Conservation (phyloP, 1,140 invertebrate species). For the Dolichoris vasculosae region DNA sequence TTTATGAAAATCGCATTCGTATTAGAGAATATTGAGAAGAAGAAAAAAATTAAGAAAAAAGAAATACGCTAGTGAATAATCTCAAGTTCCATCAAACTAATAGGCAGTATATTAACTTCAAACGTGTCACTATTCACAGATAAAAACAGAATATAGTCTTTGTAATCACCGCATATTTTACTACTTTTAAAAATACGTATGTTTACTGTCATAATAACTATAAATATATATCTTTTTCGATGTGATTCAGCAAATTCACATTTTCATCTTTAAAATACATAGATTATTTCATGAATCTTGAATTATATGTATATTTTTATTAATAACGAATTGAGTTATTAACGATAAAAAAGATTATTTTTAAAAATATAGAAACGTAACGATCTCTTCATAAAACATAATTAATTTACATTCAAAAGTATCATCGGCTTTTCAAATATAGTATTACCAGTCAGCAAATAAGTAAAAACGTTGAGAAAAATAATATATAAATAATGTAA, state of each 20-base stretch:
- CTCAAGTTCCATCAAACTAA: slow-evolving; percentile 8
- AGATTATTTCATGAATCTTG: background rate
- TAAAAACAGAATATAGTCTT: background rate
- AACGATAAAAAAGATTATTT: background rate
- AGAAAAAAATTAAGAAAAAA: background rate
- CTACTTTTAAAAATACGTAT: background rate
- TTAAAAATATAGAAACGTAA: background rate
- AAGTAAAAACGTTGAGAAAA: background rate
- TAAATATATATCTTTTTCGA: background rate
- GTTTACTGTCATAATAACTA: background rate
- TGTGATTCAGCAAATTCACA: background rate
- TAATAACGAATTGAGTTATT: too few relatives aligned
- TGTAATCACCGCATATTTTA: background rate
- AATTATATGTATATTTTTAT: background rate
- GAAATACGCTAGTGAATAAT: background rate
- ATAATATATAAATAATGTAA: background rate
- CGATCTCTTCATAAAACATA: background rate
- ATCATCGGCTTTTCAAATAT: background rate
- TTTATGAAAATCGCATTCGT: background rate
- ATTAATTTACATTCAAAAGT: background rate
- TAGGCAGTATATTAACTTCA: background rate
- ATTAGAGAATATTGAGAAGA: background rate
- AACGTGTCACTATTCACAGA: background rate
- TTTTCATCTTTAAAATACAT: background rate
- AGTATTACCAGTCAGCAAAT: background rate